Base-by-base conservation (phyloP, 2,888 invertebrate genomes). In the Lissonota sp. region DNA sequence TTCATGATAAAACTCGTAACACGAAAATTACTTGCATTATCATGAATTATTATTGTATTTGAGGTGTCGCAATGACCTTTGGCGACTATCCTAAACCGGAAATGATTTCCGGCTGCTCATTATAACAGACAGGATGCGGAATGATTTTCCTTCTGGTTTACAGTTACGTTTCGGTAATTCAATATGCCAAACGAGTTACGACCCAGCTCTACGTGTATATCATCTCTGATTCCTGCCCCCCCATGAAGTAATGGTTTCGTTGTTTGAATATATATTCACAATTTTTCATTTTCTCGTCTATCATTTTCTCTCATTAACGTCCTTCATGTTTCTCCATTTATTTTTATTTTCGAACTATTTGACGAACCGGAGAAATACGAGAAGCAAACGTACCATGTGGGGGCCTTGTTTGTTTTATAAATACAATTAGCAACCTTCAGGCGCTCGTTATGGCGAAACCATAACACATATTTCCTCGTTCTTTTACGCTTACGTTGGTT, bases 401-500 rank as follows among this genome's bases (percentile, higher is more conserved):
- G 26, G 12, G 37, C 39, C 37, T 53, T 53, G 53, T 60, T 69
- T 69, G 60, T 75, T 75, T 62, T 53, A 53, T 62, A 62, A 60
- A 57, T 57, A 70, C 57, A 76, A 76, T 70, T 70, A 70, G 69
- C 69, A 62, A 70, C 63, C 62, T 69, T 12, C 44, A 6, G 5
- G 14, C 1, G 55, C 60, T 76, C 63, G 76, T 76, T 70, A 69
- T 49, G 57, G 53, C 26, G 26, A 7, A 46, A 26, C 10, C 55
- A 51, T 6, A 49, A 49, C 66, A 16, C 49, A 8, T 7, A 39
- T 14, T 53, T 62, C 14, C 10, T 62, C 39, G 53, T 67, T 69
- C 76, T 39, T 26, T 55, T 70, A 70, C 63, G 62, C 44, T 63
- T 69, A 55, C 63, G 55, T 63, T 40, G 76, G 63, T 76, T 76